A percentile compares a stretch with the other conserved stretches of the same genome.
phyloP scores from a whole-genome alignment of 2,113 vertebrate species.

The Takifugu flavidus region DNA sequence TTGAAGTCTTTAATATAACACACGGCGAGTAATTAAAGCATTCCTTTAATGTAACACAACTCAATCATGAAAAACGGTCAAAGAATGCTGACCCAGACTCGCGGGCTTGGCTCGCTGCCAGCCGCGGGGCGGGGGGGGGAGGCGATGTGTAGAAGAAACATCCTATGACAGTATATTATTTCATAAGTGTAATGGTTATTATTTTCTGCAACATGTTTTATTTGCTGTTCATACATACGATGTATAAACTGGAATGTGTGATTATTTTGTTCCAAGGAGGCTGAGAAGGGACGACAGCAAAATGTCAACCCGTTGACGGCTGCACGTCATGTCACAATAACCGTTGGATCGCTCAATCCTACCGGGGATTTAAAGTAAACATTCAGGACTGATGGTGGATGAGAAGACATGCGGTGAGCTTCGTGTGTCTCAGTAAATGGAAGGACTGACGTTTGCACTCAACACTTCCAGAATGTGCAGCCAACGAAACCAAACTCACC shows the following conservation, averaged over 20 bases:
- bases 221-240: not conserved
- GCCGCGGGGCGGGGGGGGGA: slow-evolving; percentile 23
- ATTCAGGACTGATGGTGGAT: slow-evolving; percentile 19
- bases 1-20: slow-evolving; percentile 67
- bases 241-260: slow-evolving; percentile 8
- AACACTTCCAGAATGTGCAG: slow-evolving; percentile 8
- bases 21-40: slow-evolving; percentile 55
- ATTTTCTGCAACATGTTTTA: slow-evolving; percentile 4
- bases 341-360: slow-evolving; percentile 20
- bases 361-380: slow-evolving; percentile 17
- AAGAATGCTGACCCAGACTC: slow-evolving; percentile 22
- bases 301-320: slow-evolving; percentile 8
- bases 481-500: slow-evolving; percentile 35
- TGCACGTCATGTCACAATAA: not conserved
- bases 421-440: slow-evolving; percentile 21
- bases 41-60: slow-evolving; percentile 56
- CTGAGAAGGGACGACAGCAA: not conserved
- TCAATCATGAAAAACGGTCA: slow-evolving; percentile 38
- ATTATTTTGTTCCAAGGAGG: slow-evolving; percentile 5
- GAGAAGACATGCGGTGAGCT: slow-evolving; percentile 28
- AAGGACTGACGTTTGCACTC: slow-evolving; percentile 22
- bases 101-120: slow-evolving; percentile 21
- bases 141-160: slow-evolving; percentile 21
- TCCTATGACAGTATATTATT: not conserved
- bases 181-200: not conserved